Percentiles rank a stretch among this genome's conserved stretches.
These are phyloP conservation scores for Leucosticte australis DNA, from an alignment of 2,113 vertebrate genomes.

Conservation along the genomic window DNA sequence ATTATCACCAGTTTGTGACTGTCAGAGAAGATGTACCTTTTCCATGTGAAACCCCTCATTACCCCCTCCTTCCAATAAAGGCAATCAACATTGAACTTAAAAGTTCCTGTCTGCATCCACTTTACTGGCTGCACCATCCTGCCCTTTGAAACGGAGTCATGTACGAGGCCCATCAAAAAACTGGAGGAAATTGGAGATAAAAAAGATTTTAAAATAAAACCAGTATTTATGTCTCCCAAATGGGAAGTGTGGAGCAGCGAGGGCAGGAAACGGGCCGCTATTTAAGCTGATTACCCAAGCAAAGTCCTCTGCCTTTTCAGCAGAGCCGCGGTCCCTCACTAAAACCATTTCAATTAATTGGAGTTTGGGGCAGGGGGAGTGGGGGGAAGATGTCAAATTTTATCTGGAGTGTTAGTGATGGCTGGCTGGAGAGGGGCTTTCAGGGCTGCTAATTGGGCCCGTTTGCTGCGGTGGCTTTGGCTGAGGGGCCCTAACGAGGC, in stretches of 20 bases:
- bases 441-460: slow-evolving; percentile 83
- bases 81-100: not conserved
- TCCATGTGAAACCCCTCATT: not conserved
- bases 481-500: not conserved
- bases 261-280: slow-evolving; percentile 78
- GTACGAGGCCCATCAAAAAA: not conserved
- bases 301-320: slow-evolving; percentile 76
- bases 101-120: not conserved
- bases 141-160: slow-evolving; percentile 8
- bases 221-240: slow-evolving; percentile 35
- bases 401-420: slow-evolving; percentile 71
- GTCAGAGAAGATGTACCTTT: slow-evolving; percentile 6
- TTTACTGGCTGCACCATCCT: not conserved
- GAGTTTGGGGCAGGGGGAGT: slow-evolving; percentile 60
- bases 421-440: slow-evolving; percentile 78
- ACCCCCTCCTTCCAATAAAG: not conserved
- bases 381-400: slow-evolving; percentile 75
- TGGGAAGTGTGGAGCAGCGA: slow-evolving; percentile 69
- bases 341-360: slow-evolving; percentile 77
- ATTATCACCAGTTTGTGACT: not conserved
- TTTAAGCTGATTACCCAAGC: slow-evolving; percentile 81
- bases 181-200: slow-evolving; percentile 23
- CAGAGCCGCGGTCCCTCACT: slow-evolving; percentile 24
- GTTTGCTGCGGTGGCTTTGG: slow-evolving; percentile 65
- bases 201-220: slow-evolving; percentile 13